Evolutionary conservation across 2,797 vertebrate species (phyloP).

Genomic region (Decapterus maruadsi): DNA sequence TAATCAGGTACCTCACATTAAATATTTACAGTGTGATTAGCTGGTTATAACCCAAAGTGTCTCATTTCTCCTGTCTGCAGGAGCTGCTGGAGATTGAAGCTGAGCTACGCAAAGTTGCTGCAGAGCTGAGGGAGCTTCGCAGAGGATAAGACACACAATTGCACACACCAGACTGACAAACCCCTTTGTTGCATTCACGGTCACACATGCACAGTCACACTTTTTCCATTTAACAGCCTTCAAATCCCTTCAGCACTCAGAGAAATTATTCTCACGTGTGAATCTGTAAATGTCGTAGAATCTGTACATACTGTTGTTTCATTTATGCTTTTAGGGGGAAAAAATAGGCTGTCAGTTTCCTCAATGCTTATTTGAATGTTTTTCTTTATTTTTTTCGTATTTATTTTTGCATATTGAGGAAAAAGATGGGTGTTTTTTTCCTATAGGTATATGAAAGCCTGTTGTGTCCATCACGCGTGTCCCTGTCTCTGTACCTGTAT

Average conservation of each 20-base stretch:
- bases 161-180: conserved; percentile 40
- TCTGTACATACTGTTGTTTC: conserved; percentile 40
- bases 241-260: conserved; percentile 46
- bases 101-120: conserved; percentile 85
- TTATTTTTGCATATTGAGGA: background rate
- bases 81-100: conserved; percentile 86
- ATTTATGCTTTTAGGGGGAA: conserved; percentile 20
- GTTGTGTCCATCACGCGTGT: conserved; percentile 19
- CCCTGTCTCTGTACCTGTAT: conserved; percentile 38
- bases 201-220: conserved; percentile 46
- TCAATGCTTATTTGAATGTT: background rate
- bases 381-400: no score
- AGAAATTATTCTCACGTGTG: conserved; percentile 41
- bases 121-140: conserved; percentile 84
- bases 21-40: background rate
- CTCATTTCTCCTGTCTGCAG: conserved; percentile 53
- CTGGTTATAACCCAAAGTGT: background rate
- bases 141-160: conserved; percentile 74
- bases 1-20: background rate
- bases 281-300: conserved; percentile 43
- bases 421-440: conserved; percentile 12
- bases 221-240: conserved; percentile 55
- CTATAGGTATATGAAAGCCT: conserved; percentile 20
- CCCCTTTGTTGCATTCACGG: conserved; percentile 47
- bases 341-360: conserved; percentile 15